Evolutionary conservation across 2,113 vertebrate genomes (phyloP), one percentile per base, ranked within the genome.

Genomic region (Crypturellus undulatus): DNA sequence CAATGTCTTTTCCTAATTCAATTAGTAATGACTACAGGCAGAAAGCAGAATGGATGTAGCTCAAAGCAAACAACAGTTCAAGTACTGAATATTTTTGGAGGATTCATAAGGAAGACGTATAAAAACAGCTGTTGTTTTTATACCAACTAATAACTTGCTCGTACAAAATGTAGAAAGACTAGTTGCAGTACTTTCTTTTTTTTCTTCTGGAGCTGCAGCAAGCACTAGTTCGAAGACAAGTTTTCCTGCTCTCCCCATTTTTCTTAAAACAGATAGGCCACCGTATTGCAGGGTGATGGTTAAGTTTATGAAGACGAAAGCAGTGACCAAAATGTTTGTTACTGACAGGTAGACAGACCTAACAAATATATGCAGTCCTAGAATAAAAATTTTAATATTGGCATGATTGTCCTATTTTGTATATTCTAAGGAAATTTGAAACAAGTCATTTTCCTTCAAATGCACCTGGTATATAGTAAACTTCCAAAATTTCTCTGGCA

Each of bases 401-500:
- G 45, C 43, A 87, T 26, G 89, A 58, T 67, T 14, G 0, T 71
- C 14, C 64, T 49, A 75, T 81, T 84, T 0, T 0, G 89, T 84
- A 84, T 34, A 89, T 91, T 92, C 92, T 76, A 86, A 90, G 28
- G 54, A 77, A 92, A 21, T 72, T n/a, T 73, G 78, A 93, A 96
- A 91, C 0, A 0, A 88, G 30, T 92, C 88, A 38, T 73, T 25
- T 76, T 81, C 63, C 63, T 60, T 70, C 21, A 54, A 79, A 75
- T 87, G 26, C 9, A 85, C 20, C 22, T 65, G 18, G 7, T 45
- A 10, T 54, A 51, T 4, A 40, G 62, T 25, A 62, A 68, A 79
- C 43, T 87, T 89, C 51, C 40, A 65, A 85, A 92, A 93, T 36
- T 69, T 87, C 59, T 49, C 5, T 32, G 13, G 2, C 32, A 1